These are phyloP conservation scores for Ctenosaura bakeri DNA, from an alignment of 2,797 vertebrate genomes.

Conservation along the genomic window DNA sequence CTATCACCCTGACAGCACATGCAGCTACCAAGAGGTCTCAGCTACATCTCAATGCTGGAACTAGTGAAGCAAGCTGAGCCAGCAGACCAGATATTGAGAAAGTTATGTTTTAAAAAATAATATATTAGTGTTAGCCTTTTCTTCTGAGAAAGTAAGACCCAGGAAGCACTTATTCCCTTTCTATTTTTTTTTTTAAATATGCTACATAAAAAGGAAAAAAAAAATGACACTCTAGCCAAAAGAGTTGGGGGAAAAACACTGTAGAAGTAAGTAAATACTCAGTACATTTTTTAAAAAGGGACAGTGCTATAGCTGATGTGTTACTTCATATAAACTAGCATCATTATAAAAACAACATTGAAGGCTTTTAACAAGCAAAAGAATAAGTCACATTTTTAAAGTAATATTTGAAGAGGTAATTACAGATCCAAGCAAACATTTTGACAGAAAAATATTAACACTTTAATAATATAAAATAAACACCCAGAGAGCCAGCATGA, in stretches of 20 bases:
- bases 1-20: background rate
- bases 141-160: background rate
- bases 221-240: no score
- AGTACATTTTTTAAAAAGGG: no score
- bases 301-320: no score
- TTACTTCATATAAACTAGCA: no score
- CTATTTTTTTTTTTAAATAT: background rate
- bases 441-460: background rate
- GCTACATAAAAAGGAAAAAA: no score
- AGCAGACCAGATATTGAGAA: background rate
- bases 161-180: background rate
- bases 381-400: no score
- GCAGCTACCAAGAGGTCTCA: background rate
- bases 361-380: no score
- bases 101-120: background rate
- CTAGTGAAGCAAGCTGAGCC: conserved; percentile 2
- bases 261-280: no score
- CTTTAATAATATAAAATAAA: background rate
- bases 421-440: background rate
- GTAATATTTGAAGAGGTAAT: background rate
- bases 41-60: background rate
- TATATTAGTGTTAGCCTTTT: background rate
- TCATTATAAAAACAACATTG: no score
- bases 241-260: no score
- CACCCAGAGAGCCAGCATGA: background rate